These are phyloP conservation scores for Ceriagrion tenellum DNA, from an alignment of 2,888 invertebrate genomes.

Conservation along the genomic window DNA sequence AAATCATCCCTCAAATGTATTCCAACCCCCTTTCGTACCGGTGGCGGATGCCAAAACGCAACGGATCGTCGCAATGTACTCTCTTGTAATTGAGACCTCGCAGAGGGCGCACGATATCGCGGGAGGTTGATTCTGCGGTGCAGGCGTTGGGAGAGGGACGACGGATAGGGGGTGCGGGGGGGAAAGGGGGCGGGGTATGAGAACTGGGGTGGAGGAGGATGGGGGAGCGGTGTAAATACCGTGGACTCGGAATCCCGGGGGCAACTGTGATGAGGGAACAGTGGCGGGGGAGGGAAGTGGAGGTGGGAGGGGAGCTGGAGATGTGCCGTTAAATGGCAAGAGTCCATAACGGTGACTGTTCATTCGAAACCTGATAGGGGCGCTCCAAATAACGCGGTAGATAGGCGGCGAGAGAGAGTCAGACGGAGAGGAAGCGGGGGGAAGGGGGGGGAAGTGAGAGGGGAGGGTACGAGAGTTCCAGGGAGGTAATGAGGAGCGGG, in stretches of 20 bases:
- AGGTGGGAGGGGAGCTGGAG: not conserved
- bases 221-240: not conserved
- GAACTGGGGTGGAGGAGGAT: not conserved
- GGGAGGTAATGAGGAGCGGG: not conserved
- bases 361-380: conserved; percentile 65
- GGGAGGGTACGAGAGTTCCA: not conserved
- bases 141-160: not conserved
- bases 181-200: not conserved
- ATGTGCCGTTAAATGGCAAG: conserved; percentile 54
- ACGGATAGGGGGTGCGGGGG: not conserved
- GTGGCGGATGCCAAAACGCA: not conserved
- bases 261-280: not conserved
- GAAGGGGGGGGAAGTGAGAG: not conserved
- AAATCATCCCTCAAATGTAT: not conserved
- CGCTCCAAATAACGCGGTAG: conserved; percentile 47
- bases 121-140: not conserved
- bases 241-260: not conserved
- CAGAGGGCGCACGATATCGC: not conserved
- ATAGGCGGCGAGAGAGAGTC: not conserved
- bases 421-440: not conserved
- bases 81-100: conserved; percentile 60
- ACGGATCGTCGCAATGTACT: conserved; percentile 24
- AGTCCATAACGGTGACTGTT: conserved; percentile 63
- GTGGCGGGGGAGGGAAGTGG: not conserved
- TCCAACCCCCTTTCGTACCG: not conserved